Base-by-base conservation (phyloP, 2,113 vertebrate species). In the Otocyon megalotis region DNA sequence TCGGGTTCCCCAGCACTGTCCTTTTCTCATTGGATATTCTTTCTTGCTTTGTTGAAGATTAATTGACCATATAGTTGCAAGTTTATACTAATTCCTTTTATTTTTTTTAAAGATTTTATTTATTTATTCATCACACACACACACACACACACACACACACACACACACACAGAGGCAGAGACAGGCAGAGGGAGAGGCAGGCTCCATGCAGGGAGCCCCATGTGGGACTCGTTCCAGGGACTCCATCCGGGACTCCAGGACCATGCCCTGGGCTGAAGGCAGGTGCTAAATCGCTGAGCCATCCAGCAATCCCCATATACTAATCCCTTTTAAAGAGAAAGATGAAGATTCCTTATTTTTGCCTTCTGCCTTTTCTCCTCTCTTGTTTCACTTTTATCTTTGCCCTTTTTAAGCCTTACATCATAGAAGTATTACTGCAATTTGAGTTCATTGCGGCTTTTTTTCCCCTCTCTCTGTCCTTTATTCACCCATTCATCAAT, bases 341-440 rank as follows among this genome's bases (percentile, higher is more conserved):
- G 14, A 82, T 82, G 58, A 83, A 77, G 71, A 65, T 67, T 77
- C 12, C 43, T 92, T 77, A 62, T 92, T 56, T 92, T 85, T 94
- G 48, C 32, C 50, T 96, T 56, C 69, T 85, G 77, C 71, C 54
- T 94, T 97, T 89, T 24, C 35, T 94, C 69, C 30, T 26, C 43
- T 79, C 62, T 88, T 67, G 32, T 83, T 96, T 87, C 86, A 90
- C 32, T 88, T n/a, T 95, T 86, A 54, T 93, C 62, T 92, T 63
- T 71, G 71, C 83, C 60, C 82, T 67, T 63, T 28, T 80, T 86
- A 97, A 56, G 32, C 22, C 22, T 88, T 76, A 63, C 43, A 80
- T 72, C 79, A 89, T 28, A 56, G 82, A 96, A 97, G 43, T 79
- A 91, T 83, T 91, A 35, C 37, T 95, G 48, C 32, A 83, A 32